Evolutionary conservation across 2,797 vertebrate species (phyloP).

Genomic region (Varecia variegata): DNA sequence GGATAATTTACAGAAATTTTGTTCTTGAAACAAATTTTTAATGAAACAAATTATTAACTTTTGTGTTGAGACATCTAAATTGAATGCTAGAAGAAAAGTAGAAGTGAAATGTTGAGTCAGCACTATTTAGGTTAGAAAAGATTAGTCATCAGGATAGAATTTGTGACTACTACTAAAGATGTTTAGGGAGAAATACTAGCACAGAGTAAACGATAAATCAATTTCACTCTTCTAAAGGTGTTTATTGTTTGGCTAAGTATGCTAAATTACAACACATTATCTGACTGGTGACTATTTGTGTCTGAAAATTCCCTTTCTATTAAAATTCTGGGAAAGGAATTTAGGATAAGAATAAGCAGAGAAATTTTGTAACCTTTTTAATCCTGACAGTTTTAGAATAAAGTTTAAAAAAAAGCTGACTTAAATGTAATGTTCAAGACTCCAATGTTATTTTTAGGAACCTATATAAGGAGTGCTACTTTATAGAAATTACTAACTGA

Average conservation of each 20-base stretch:
- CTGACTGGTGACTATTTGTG: neutral
- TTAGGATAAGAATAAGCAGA: conserved; percentile 40
- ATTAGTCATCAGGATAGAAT: neutral
- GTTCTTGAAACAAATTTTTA: conserved; percentile 47
- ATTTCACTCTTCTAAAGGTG: neutral
- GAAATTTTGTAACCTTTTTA: conserved; percentile 12
- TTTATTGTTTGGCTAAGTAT: conserved; percentile 7
- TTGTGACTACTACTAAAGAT: conserved; percentile 23
- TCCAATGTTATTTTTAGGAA: conserved; percentile 40
- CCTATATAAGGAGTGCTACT: conserved; percentile 35
- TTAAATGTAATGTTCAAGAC: conserved; percentile 28
- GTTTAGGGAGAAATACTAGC: neutral
- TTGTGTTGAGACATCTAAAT: conserved; percentile 24
- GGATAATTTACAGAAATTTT: conserved; percentile 34
- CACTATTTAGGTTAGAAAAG: neutral
- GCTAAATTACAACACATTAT: conserved; percentile 27
- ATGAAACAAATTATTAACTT: conserved; percentile 6
- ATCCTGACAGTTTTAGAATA: conserved; percentile 53
- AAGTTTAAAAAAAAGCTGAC: neutral
- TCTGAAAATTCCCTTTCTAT: conserved; percentile 34
- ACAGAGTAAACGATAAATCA: conserved; percentile 19
- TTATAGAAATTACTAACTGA: conserved; percentile 51
- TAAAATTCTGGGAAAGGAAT: conserved; percentile 59
- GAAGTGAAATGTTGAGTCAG: conserved; percentile 7
- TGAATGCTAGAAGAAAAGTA: conserved; percentile 19